Conservation (phyloP, 2,888 invertebrate species). For the Drosophila engyochracea region DNA sequence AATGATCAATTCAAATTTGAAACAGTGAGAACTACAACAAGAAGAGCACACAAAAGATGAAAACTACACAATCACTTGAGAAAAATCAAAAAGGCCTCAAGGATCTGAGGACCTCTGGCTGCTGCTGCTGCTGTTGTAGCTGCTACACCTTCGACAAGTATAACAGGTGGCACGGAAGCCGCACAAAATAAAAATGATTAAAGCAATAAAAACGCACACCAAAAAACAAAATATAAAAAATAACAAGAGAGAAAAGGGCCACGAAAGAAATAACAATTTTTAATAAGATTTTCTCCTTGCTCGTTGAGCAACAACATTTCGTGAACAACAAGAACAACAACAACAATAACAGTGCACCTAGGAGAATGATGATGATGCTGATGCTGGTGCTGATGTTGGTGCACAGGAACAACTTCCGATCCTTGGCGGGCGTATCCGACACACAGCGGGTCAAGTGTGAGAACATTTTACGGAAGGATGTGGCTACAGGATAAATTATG, state of each 20-base stretch:
- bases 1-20: slow-evolving; percentile 81
- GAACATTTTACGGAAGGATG: slow-evolving; percentile 84
- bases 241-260: slow-evolving; percentile 61
- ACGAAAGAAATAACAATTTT: slow-evolving; percentile 75
- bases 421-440: slow-evolving; percentile 62
- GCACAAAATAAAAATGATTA: slow-evolving; percentile 82
- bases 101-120: slow-evolving; percentile 66
- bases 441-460: slow-evolving; percentile 83
- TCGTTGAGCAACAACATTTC: slow-evolving; percentile 44
- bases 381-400: slow-evolving; percentile 24
- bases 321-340: slow-evolving; percentile 41
- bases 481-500: slow-evolving; percentile 56
- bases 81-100: slow-evolving; percentile 77
- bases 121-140: slow-evolving; percentile 28
- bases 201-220: slow-evolving; percentile 65
- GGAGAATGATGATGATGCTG: slow-evolving; percentile 32
- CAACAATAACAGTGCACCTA: slow-evolving; percentile 31
- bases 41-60: slow-evolving; percentile 62
- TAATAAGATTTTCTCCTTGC: slow-evolving; percentile 80
- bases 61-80: slow-evolving; percentile 83
- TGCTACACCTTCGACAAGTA: slow-evolving; percentile 44
- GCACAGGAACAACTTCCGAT: slow-evolving; percentile 72
- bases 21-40: slow-evolving; percentile 73
- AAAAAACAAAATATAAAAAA: slow-evolving; percentile 54
- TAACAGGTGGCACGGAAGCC: slow-evolving; percentile 84